Base-by-base conservation (phyloP, 2,888 invertebrate genomes). In the Watsonalla binaria region DNA sequence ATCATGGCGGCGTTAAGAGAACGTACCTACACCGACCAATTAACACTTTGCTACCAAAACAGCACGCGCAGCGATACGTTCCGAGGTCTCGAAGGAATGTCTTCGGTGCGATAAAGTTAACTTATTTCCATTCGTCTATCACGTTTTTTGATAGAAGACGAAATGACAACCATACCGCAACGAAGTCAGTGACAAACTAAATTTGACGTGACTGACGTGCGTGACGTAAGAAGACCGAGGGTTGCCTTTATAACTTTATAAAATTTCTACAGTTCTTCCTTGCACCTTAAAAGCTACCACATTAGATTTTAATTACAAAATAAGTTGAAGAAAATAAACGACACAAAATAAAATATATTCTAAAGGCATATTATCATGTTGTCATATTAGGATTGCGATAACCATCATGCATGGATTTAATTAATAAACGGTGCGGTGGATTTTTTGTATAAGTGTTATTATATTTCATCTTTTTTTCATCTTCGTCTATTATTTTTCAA, bases 111-210 rank as follows among this genome's bases (percentile, higher is more conserved):
- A 78, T 79, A 76, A 75, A 78, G 80, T 84, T 83, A 86, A 84
- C 84, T 85, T 86, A 80, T 87, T 84, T 78, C 75, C 84, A 89
- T 87, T 87, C 87, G 87, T 83, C 82, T 87, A 90, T 87, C 85
- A 83, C 80, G 77, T 67, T 80, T 76, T 71, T 76, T 77, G 79
- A 87, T 86, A 86, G 82, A 84, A 74, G 80, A 84, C 80, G 81
- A 86, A 87, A 86, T 87, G 87, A 89, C 90, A 90, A 87, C 89
- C 86, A 78, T 82, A 88, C 88, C 75, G 81, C 79, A 82, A 80
- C 88, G 84, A 88, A 88, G 87, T 87, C 86, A 84, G 84, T 89
- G 85, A 88, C 87, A 88, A 86, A 89, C 89, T 90, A 89, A 85
- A 86, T 75, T 24, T 71, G 64, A 42, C 42, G 11, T 42, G 8